Base-by-base conservation (phyloP, 2,888 invertebrate genomes). In the Colletes collaris region DNA sequence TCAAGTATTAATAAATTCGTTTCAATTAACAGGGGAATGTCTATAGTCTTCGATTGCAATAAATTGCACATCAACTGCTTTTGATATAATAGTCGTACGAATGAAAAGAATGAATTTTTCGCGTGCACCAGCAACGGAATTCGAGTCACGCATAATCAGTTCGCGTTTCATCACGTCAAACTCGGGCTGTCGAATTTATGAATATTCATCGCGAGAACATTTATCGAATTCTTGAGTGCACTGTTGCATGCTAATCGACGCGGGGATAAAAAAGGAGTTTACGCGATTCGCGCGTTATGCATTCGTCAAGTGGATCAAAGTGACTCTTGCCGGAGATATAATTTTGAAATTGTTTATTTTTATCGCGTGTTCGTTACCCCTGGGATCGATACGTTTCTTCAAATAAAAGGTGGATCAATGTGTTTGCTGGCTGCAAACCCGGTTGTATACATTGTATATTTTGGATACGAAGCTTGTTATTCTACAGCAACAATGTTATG, bases 201-300 rank as follows among this genome's bases (percentile, higher is more conserved):
- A 77, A 78, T 77, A 78, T 78, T 78, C 78, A 69, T 13, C n/a
- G 10, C 5, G 6, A 27, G 50, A 19, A 11, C 60, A 55, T 76
- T 76, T 50, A 62, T 27, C 56, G 44, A 40, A 56, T 62, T 56
- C 62, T 52, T 19, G 7, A 55, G 11, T 19, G 10, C 66, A n/a
- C 13, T 46, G 56, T 35, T 27, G 58, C 52, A 52, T 19, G 56
- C 19, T 37, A 52, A 71, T 76, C 52, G 49, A n/a, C 16, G n/a
- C 46, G n/a, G 8, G 16, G 44, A 46, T 7, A 44, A 46, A 59
- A 37, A 58, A 63, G 4, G 16, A 50, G 13, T 53, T 70, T 53
- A 37, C 19, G 37, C n/a, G 70, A 8, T 13, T 66, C 52, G 46
- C 44, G 13, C 37, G 19, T 56, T 4, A 7, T 27, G 13, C 35